Base-by-base conservation (phyloP, 2,113 vertebrate genomes). In the Dicaeum eximium region DNA sequence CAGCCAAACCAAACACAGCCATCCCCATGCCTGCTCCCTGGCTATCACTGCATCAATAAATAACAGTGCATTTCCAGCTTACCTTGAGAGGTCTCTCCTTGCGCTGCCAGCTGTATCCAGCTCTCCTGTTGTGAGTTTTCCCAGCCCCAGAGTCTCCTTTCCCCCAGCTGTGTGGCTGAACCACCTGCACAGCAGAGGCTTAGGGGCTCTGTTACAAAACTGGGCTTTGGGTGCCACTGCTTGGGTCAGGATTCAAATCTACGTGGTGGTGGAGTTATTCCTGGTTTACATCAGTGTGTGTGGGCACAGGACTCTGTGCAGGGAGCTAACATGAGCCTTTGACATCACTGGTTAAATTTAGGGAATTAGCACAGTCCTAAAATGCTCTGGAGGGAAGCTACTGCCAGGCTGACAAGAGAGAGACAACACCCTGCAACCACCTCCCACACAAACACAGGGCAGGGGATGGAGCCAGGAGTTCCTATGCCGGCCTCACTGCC, bases 271-370 rank as follows among this genome's bases (percentile, higher is more conserved):
- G 64, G 64, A 90, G 54, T 70, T 90, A 83, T 94, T 95, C 50
- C 58, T 92, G 86, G 47, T 80, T 82, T 31, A 17, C 5, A 1
- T 17, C 2, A 0, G 54, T 0, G 4, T 88, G 75, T 66, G 90
- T 90, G 90, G 92, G 79, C 2, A 35, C 31, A 64, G 61, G 44
- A 51, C 66, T 65, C 4, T 0, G 2, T 47, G n/a, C 54, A 47
- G 54, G 45, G 45, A 92, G 58, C 74, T 82, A 86, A 95, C 30
- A 35, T 15, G 50, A 92, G 79, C 79, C 54, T 88, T 94, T 83
- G 92, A 94, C 92, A 95, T 94, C 85, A 80, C 50, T 65, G 83
- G 79, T 93, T 88, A 95, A 86, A 93, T 73, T 92, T 83, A 92
- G 92, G 50, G 61, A 58, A 86, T 86, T 75, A 92, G 27, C 54